Evolutionary conservation across 2,113 vertebrate genomes (phyloP), one percentile per base, ranked within the genome.

Genomic region (Hippocampus zosterae): DNA sequence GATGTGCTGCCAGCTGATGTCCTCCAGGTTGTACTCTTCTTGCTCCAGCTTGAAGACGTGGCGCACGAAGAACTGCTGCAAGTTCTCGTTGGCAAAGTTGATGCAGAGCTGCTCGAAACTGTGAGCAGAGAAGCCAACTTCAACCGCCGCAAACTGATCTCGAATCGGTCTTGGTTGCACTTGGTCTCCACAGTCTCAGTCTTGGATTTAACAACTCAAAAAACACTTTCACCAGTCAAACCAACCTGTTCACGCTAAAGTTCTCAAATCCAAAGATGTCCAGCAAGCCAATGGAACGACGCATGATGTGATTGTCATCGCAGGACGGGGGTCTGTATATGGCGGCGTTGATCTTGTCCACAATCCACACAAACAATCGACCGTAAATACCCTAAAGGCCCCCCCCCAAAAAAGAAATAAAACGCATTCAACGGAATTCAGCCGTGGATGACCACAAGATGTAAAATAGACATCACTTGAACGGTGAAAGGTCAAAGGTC

Each of bases 191-290:
- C 52, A 53, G 21, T 21, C 52, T 50, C 46, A 18, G 21, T 53
- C 52, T 53, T 53, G 52, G 52, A 53, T 21, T 53, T 55, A 27
- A 27, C 11, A 2, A 11, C 12, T 4, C 5, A 12, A 23, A 2
- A 5, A 13, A 5, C 23, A 12, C 11, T 27, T 27, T 8, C n/a
- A 10, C 23, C n/a, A 25, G 8, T n/a, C 9, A 10, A 23, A 15
- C 62, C 52, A 65, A 97, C 97, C 97, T 99, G 93, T 99, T 99
- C 55, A 98, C 88, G 0, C 92, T 89, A 75, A 99, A 99, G 91
- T 99, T 98, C 88, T 99, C 97, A 27, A 99, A 99, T 50, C 97
- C 97, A 16, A 99, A 99, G 83, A 99, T 99, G 83, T 99, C 97
- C 62, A 99, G 91, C 71, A 99, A 88, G 40, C 97, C 97, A 0